Base-by-base conservation (phyloP, 2,113 vertebrate species). In the Oreochromis aureus region DNA sequence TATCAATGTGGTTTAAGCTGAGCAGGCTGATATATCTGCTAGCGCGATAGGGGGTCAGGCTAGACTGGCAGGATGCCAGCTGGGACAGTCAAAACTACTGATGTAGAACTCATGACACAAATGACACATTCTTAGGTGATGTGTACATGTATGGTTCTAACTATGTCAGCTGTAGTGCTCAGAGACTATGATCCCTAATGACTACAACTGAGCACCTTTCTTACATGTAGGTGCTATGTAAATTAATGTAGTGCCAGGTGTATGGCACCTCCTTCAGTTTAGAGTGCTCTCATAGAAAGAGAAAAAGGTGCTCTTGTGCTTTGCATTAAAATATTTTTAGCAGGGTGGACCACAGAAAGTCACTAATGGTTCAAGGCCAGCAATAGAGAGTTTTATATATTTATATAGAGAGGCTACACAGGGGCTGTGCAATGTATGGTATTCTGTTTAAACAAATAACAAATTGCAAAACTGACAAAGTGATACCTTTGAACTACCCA, bases 1-100 rank as follows among this genome's bases (percentile, higher is more conserved):
- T 93, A 91, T 93, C 90, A 87, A 55, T 90, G 91, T 6, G 56
- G 36, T 95, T 92, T 92, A 90, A 87, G 87, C 71, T 81, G 91
- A 92, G 84, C 63, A 30, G 88, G 80, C 84, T 85, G 88, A 91
- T 88, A 81, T 89, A 89, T 90, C 88, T 91, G 87, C 85, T 69
- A 1, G 36, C 11, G 2, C 89, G 19, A 84, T 12, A 10, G 90
- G 88, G 84, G 87, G 86, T 86, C 86, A 79, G 85, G 83, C 66
- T 27, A 46, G 41, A 82, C n/a, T 80, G 91, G 89, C 73, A 78
- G 13, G 41, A 41, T 69, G 84, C 91, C 92, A 94, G 92, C 90
- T 87, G 87, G 71, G 86, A 83, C 86, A 39, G 66, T 85, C 81
- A 71, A 78, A 84, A 39, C 81, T n/a, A 78, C 4, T 81, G 41